phyloP scores from a whole-genome alignment of 2,888 invertebrate genomes.

The Drosophila maculinotata region DNA sequence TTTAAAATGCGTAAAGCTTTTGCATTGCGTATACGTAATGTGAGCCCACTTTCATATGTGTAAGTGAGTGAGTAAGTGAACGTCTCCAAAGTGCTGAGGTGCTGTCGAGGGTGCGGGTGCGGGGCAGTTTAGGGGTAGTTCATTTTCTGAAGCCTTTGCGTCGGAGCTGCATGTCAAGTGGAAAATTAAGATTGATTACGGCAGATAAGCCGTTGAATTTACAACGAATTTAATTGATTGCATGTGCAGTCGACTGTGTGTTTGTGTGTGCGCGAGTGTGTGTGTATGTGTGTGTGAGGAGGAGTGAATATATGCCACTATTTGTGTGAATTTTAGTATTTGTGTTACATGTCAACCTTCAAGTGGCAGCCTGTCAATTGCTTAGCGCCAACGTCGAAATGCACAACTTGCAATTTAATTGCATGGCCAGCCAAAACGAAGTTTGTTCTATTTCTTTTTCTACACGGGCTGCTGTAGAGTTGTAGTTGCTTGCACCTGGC shows the following conservation, averaged over 20 bases:
- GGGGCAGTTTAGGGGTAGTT: slow-evolving; percentile 8
- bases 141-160: slow-evolving; percentile 48
- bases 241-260: slow-evolving; percentile 68
- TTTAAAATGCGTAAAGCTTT: slow-evolving; percentile 73
- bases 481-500: slow-evolving; percentile 35
- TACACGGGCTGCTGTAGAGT: not conserved
- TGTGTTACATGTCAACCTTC: slow-evolving; percentile 58
- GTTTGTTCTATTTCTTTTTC: slow-evolving; percentile 16
- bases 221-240: slow-evolving; percentile 82
- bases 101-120: not conserved
- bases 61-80: not conserved
- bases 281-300: not conserved
- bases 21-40: slow-evolving; percentile 70
- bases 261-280: slow-evolving; percentile 7
- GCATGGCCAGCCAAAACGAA: slow-evolving; percentile 55
- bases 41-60: slow-evolving; percentile 31
- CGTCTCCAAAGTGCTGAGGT: not conserved
- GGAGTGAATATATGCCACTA: slow-evolving; percentile 10
- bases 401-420: slow-evolving; percentile 68
- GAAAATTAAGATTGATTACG: slow-evolving; percentile 82
- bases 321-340: slow-evolving; percentile 30
- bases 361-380: slow-evolving; percentile 74
- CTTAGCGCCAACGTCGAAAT: slow-evolving; percentile 62
- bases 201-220: slow-evolving; percentile 80
- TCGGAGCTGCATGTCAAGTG: slow-evolving; percentile 76